Evolutionary conservation across 2,797 vertebrate genomes (phyloP), one percentile per base, ranked within the genome.

Genomic region (Muscicapa comitata): DNA sequence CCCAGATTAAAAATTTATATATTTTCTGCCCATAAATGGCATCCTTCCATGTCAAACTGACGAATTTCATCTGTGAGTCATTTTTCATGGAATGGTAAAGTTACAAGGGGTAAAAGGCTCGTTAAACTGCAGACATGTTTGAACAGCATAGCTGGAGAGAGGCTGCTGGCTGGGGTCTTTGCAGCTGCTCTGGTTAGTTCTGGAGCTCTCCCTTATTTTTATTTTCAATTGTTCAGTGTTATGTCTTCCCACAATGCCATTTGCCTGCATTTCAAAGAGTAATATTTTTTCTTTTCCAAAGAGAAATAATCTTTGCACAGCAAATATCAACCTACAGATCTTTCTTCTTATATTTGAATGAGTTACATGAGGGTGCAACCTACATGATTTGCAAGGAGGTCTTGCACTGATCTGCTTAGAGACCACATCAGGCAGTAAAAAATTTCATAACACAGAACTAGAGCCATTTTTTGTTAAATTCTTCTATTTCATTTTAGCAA

Each of bases 61-160:
- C 83, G 28, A 88, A 83, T 85, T 94, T 93, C 61, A 59, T 96
- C 81, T 88, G 61, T 91, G 84, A 96, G 40, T 86, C 65, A 93
- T 80, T 94, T 91, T 83, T 78, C 75, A 75, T n/a, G 43, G 58
- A 81, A 65, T 57, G 15, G 40, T 75, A 59, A 85, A 66, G 33
- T 75, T 94, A 65, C 31, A 80, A 82, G 61, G 37, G 62, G 38
- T 81, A 94, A 80, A 95, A 53, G 57, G 25, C 62, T 93, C 1
- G 0, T 75, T 91, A 66, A 65, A 53, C 73, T 88, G 58, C 68
- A 91, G 75, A 86, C 21, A 35, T 68, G 29, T 80, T 95, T 21
- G 1, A 77, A 51, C 23, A 90, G 61, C 35, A 20, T 26, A 59
- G 57, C 31, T 74, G 68, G 61, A 77, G 51, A 66, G 81, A 86